Evolutionary conservation across 2,888 invertebrate genomes (phyloP), one percentile per base, ranked within the genome.

Genomic region (Drosophila recens): DNA sequence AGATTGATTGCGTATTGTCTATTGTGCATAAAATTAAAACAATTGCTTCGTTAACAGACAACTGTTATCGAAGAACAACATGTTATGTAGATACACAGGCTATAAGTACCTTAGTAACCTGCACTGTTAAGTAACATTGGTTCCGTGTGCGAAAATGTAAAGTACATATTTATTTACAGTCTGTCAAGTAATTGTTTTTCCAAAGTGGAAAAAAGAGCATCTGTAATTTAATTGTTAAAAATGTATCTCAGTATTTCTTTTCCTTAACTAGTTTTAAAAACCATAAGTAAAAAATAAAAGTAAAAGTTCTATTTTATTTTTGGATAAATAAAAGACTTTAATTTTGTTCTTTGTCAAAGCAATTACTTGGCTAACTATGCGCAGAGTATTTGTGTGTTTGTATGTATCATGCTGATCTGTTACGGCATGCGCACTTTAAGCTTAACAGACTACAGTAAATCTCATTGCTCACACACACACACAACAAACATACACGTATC

Each of bases 341-440:
- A n/a, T 42, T 10, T 42, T 10, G 40, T 17, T 42, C 6, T 38
- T 38, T 5, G n/a, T n/a, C 0, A n/a, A 36, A 13, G 13, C 34
- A 36, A 36, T 36, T 38, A 38, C 38, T n/a, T 38, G 38, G n/a
- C 6, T 4, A n/a, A 38, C 38, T n/a, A 38, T 38, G 11, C 9
- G 17, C 15, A 5, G 13, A 34, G 9, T 27, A 20, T 23, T 10
- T 45, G 23, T 48, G 8, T 36, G 42, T 51, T 38, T 54, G 38
- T 46, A 42, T 51, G 43, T 71, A 20, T 54, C 48, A 30, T 15
- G 69, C 48, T 66, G 54, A 79, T 70, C 79, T 49, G 79, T 77
- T 79, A 77, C 79, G 71, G 63, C 71, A 77, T 71, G 70, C 59
- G 70, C 66, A 58, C 74, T 66, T 69, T 49, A 45, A 64, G 49